Evolutionary conservation across 2,888 invertebrate genomes (phyloP).

Genomic region (Caenorhabditis afra): DNA sequence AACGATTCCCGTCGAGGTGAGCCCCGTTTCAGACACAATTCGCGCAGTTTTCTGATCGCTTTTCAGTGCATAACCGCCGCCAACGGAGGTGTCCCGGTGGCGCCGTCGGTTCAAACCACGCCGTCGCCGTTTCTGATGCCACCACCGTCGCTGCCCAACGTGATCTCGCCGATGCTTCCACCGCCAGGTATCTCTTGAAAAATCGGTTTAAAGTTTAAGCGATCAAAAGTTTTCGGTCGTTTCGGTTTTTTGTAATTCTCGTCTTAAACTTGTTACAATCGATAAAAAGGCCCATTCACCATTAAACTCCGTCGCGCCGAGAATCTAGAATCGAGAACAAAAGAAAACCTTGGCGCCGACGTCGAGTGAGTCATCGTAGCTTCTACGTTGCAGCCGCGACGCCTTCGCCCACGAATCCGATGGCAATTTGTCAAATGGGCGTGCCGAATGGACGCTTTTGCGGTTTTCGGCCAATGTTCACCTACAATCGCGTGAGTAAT

Average conservation of each 20-base stretch:
- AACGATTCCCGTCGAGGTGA: conserved; percentile 69
- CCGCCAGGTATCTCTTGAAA: too few relatives aligned
- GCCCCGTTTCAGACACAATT: neutral
- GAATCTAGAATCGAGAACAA: conserved; percentile 24
- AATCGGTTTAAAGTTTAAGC: too few relatives aligned
- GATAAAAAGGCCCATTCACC: too few relatives aligned
- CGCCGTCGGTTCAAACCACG: conserved; percentile 40
- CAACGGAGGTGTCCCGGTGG: conserved; percentile 75
- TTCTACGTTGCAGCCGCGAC: conserved; percentile 35
- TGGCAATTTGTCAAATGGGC: conserved; percentile 73
- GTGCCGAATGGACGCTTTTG: conserved; percentile 79
- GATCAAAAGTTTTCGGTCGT: too few relatives aligned
- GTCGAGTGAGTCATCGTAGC: conserved; percentile 13
- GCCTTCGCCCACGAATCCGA: conserved; percentile 26
- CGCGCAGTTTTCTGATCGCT: too few relatives aligned
- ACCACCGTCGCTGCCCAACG: conserved; percentile 35
- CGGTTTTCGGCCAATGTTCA: conserved; percentile 76
- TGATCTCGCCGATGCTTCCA: conserved; percentile 44
- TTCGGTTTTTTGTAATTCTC: too few relatives aligned
- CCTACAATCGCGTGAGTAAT: conserved; percentile 63
- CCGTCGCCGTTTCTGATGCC: conserved; percentile 49
- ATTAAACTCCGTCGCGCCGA: conserved; percentile 42
- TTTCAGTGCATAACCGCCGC: conserved; percentile 78
- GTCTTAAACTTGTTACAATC: too few relatives aligned
- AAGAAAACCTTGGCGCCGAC: conserved; percentile 12